phyloP scores from a whole-genome alignment of 2,113 vertebrate genomes.

The Caranx ignobilis region DNA sequence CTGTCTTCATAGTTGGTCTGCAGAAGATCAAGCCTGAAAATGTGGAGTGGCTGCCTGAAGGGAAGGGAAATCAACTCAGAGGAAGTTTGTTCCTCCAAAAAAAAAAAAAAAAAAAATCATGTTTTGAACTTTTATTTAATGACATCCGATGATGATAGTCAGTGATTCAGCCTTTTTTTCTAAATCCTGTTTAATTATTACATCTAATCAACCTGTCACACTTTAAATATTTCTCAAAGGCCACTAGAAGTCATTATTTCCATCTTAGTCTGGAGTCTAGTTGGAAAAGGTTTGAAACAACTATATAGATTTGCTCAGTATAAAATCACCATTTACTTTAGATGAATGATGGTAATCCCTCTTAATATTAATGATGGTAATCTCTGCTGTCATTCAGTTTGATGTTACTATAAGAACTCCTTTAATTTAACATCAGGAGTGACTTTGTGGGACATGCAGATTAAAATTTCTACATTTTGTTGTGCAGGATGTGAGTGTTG shows the following conservation, averaged over 20 bases:
- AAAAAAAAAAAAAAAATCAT: too few species aligned
- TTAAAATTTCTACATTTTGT: too few species aligned
- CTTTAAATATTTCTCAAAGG: neutral
- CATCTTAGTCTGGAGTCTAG: slow-evolving; percentile 14
- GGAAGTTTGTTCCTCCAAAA: slow-evolving; percentile 1
- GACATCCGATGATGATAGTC: neutral
- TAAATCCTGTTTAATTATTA: too few species aligned
- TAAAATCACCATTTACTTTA: too few species aligned
- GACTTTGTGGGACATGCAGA: too few species aligned
- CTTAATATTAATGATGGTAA: too few species aligned
- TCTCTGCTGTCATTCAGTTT: too few species aligned
- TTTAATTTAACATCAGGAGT: too few species aligned
- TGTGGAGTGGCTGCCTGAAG: neutral
- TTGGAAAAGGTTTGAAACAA: neutral
- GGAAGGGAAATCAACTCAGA: slow-evolving; percentile 3
- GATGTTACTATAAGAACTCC: too few species aligned
- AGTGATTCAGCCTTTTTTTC: neutral
- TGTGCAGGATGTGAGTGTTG: too few species aligned
- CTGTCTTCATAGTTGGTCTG: slow-evolving; percentile 24
- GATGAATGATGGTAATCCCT: too few species aligned
- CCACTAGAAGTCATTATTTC: neutral
- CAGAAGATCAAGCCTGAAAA: slow-evolving; percentile 20
- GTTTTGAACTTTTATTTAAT: neutral
- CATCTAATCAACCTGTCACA: neutral
- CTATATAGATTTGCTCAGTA: too few species aligned